A percentile compares a stretch with the other conserved stretches of the same genome.
These are phyloP conservation scores for Esox lucius DNA, from an alignment of 2,797 vertebrate species.

Conservation along the genomic window DNA sequence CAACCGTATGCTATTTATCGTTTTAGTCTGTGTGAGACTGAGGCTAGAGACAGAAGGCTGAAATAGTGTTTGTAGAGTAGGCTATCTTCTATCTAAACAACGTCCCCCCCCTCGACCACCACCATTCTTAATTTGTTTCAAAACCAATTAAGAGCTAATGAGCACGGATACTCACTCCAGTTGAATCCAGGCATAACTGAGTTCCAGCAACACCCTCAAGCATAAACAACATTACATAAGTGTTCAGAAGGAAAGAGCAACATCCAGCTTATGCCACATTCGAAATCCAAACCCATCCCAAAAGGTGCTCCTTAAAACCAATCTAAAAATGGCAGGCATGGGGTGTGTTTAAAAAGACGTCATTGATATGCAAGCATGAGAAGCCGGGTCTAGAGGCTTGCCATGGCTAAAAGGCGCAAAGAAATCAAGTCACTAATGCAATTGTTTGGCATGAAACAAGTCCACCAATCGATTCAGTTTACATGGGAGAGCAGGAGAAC, in stretches of 20 bases:
- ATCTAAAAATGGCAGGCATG: background rate
- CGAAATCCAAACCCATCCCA: slow-evolving; percentile 7
- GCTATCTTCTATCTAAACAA: background rate
- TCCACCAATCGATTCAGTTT: slow-evolving; percentile 62
- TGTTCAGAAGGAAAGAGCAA: slow-evolving; percentile 24
- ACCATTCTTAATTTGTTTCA: slow-evolving; percentile 19
- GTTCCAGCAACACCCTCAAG: slow-evolving; percentile 32
- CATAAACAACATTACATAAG: slow-evolving; percentile 40
- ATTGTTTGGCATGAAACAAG: slow-evolving; percentile 53
- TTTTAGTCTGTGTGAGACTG: background rate
- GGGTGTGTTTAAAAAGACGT: slow-evolving; percentile 1
- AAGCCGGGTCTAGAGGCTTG: slow-evolving; percentile 26
- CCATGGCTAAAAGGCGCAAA: slow-evolving; percentile 46
- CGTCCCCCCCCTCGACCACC: background rate
- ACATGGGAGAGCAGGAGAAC: slow-evolving; percentile 40
- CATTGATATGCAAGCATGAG: slow-evolving; percentile 23
- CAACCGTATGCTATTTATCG: background rate
- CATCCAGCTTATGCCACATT: slow-evolving; percentile 26
- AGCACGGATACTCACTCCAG: slow-evolving; percentile 45
- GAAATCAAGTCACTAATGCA: slow-evolving; percentile 59
- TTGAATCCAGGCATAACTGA: slow-evolving; percentile 48
- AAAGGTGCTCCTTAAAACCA: background rate
- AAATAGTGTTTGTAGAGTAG: no score
- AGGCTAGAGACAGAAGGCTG: background rate
- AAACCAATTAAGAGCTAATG: slow-evolving; percentile 63